A percentile compares a stretch with the other conserved stretches of the same genome.
Conservation (phyloP, 1,140 invertebrate genomes). For the Magallana gigas region DNA sequence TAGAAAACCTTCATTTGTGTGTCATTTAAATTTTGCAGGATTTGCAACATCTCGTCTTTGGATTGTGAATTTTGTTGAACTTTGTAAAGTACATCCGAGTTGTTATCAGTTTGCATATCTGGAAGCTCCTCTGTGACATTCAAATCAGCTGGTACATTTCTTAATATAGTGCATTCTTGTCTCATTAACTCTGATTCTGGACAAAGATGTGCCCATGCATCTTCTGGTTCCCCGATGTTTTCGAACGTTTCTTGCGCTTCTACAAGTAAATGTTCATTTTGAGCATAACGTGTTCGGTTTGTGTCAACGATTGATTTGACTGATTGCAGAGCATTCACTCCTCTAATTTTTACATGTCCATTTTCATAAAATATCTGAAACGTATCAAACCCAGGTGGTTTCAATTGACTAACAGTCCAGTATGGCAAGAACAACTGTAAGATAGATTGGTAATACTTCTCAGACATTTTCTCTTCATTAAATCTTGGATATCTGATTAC, state of each 20-base stretch:
- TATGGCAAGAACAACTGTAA: slow-evolving; percentile 54
- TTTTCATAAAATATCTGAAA: slow-evolving; percentile 47
- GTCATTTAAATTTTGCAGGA: slow-evolving; percentile 2
- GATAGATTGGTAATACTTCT: slow-evolving; percentile 45
- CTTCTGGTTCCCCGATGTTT: slow-evolving; percentile 4
- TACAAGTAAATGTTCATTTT: neutral
- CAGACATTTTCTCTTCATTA: slow-evolving; percentile 36
- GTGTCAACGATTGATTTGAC: slow-evolving; percentile 33
- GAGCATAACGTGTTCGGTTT: neutral
- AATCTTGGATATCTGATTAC: slow-evolving; percentile 44
- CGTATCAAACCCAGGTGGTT: slow-evolving; percentile 44
- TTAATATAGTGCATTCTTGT: neutral
- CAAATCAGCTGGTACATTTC: too few relatives aligned
- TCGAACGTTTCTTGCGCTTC: slow-evolving; percentile 10
- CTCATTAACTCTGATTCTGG: slow-evolving; percentile 22
- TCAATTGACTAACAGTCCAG: slow-evolving; percentile 38
- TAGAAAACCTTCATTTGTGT: slow-evolving; percentile 50
- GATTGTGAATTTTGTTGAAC: neutral
- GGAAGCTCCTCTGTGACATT: neutral
- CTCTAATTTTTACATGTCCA: slow-evolving; percentile 40
- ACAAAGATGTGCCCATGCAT: slow-evolving; percentile 41
- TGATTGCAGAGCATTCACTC: neutral
- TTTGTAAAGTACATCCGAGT: neutral
- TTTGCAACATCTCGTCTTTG: slow-evolving; percentile 11
- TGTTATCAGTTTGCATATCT: neutral